Base-by-base conservation (phyloP, 1,140 invertebrate genomes). In the Drosophila parabipectinata region DNA sequence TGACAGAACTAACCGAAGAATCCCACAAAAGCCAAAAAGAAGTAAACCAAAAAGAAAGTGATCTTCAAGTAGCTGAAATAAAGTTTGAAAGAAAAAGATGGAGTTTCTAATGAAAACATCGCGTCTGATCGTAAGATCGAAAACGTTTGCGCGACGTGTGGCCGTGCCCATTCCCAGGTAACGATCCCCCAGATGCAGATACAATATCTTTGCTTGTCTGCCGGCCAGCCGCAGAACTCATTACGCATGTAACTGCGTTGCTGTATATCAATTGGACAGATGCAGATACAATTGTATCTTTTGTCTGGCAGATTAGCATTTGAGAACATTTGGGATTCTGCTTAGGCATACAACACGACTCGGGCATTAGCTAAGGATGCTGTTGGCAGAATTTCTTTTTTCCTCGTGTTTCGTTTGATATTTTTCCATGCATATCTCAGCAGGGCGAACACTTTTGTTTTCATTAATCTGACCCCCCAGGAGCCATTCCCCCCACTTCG, bases 81-180 rank as follows among this genome's bases (percentile, higher is more conserved):
- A 57, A 69, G 18, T 30, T 60, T 34, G 15, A 54, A 18, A 79
- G 72, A 74, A 91, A 37, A 81, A 73, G 72, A 91, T 91, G 90
- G 90, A 91, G 71, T 91, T 90, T 69, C 68, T 91, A 78, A 84
- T 91, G 66, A 91, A 91, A 90, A 90, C 90, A 58, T 91, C 90
- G 66, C 87, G 90, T 50, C 63, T 91, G 61, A 91, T 91, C 78
- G 79, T 91, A 67, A 79, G 72, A 54, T 78, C 83, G 60, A 88
- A 91, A 72, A 91, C 87, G 71, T 89, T 90, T 52, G 77, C 90
- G 34, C 68, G 90, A 39, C 90, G 90, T 79, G 90, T 91, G 64
- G 74, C 87, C 58, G 83, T 91, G 51, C 90, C 90, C 41, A 91
- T 91, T 77, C 90, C 90, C 84, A 91, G 90, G 90, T 91, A 91